phyloP scores from a whole-genome alignment of 2,797 vertebrate genomes.

The Lepilemur septentrionalis region DNA sequence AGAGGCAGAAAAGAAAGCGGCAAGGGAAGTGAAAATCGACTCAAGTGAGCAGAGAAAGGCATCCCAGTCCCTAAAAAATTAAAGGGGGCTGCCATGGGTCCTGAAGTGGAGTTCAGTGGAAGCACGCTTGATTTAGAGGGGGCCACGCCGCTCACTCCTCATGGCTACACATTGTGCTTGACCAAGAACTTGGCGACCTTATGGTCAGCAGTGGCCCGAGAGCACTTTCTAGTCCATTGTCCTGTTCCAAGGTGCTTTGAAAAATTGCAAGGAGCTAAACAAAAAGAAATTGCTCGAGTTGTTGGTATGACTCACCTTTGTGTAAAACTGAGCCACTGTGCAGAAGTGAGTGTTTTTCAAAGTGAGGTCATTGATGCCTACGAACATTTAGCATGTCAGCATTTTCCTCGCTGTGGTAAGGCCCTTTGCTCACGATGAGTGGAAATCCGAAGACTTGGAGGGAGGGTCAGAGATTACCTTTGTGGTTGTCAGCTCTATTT shows the following conservation, averaged over 20 bases:
- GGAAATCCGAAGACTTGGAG: background rate
- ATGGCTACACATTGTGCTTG: background rate
- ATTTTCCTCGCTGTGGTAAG: background rate
- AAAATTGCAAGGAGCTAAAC: background rate
- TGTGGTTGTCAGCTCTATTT: background rate
- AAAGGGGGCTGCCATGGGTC: background rate
- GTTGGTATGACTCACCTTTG: background rate
- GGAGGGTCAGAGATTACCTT: background rate
- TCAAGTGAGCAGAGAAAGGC: background rate
- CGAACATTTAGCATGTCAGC: fast-evolving
- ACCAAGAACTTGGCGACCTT: background rate
- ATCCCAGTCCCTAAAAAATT: background rate
- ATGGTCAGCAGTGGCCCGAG: background rate
- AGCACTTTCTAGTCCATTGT: background rate
- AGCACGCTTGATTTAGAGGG: fast-evolving
- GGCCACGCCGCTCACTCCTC: background rate
- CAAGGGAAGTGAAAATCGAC: background rate
- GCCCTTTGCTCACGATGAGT: background rate
- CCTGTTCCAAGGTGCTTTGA: background rate
- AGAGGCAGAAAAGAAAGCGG: background rate
- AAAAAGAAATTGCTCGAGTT: background rate
- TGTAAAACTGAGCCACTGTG: background rate
- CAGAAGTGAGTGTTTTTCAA: background rate
- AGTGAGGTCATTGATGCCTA: background rate
- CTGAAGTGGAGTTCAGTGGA: background rate